Evolutionary conservation across 2,113 vertebrate species (phyloP), one percentile per base, ranked within the genome.

Genomic region (Dasyornis broadbenti): DNA sequence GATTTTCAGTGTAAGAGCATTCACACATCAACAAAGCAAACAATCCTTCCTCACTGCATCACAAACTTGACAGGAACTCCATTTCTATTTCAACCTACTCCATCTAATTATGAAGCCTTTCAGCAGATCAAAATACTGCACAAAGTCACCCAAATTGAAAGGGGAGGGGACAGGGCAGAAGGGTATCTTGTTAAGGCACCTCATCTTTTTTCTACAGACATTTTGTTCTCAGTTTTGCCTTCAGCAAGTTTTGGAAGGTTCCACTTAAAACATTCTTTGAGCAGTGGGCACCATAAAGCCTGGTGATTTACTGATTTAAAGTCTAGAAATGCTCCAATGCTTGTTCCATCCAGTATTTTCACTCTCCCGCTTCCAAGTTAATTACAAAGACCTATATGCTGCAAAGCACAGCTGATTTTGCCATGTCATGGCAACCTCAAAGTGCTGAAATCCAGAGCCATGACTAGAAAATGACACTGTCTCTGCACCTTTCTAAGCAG

Each of bases 401-500:
- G 31, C 22, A 65, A 72, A 83, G 49, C 9, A 31, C 2, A 3
- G 7, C 9, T 31, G 21, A 71, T 40, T 76, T 72, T 7, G 1
- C 47, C 22, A 49, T 23, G 47, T 13, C 16, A 6, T 0, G 1
- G 15, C 23, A 66, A 26, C 13, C 13, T 28, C 56, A 42, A 45
- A 40, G 14, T 21, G 10, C 56, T 30, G 1, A 63, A 49, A 27
- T 8, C 60, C 39, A 69, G 77, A 93, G 50, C 37, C 39, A 7
- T 5, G 4, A 19, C 26, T 7, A 23, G 20, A 44, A 89, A 56
- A 11, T 2, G 2, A 21, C 10, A 9, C 2, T 0, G 9, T 4
- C 57, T 47, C 68, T 26, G 20, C 17, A 45, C 37, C 24, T 35
- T 73, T 30, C 42, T 10, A 39, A 28, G 68, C 3, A 39, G 44